phyloP scores from a whole-genome alignment of 2,888 invertebrate species.

The Platerodrilus igneus region DNA sequence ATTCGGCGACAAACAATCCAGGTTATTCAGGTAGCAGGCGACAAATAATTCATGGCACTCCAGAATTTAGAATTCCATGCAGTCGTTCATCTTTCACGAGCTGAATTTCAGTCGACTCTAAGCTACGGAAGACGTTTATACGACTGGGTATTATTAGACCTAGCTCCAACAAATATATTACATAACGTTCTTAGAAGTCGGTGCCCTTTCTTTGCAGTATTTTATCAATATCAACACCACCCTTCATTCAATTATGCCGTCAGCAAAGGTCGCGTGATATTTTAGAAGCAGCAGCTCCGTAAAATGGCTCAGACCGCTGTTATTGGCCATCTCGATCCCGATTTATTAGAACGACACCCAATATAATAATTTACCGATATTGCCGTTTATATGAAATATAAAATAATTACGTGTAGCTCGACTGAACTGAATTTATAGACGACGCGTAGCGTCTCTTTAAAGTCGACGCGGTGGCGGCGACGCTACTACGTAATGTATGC shows the following conservation, averaged over 20 bases:
- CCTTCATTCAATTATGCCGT: slow-evolving; percentile 30
- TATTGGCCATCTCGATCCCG: slow-evolving; percentile 34
- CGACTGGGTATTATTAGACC: slow-evolving; percentile 25
- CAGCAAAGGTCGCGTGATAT: slow-evolving; percentile 31
- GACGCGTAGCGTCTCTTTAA: slow-evolving; percentile 7
- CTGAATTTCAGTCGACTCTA: slow-evolving; percentile 11
- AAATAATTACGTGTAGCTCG: slow-evolving; percentile 27
- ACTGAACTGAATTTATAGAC: slow-evolving; percentile 8
- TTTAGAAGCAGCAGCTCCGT: slow-evolving; percentile 32
- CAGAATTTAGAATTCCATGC: slow-evolving; percentile 29
- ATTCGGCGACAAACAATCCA: slow-evolving; percentile 21
- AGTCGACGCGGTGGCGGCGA: slow-evolving; percentile 13
- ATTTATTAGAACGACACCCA: slow-evolving; percentile 36
- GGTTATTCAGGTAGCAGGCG: slow-evolving; percentile 24
- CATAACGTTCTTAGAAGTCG: slow-evolving; percentile 1
- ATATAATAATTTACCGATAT: slow-evolving; percentile 33
- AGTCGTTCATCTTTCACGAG: slow-evolving; percentile 29
- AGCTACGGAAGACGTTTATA: slow-evolving; percentile 25
- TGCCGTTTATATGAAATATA: slow-evolving; percentile 34
- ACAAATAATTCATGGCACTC: slow-evolving; percentile 27
- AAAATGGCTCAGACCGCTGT: slow-evolving; percentile 31
- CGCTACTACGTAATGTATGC: slow-evolving; percentile 13
- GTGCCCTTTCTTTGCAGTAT: slow-evolving; percentile 10
- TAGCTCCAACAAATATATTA: slow-evolving; percentile 21
- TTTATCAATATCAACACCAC: slow-evolving; percentile 16